Base-by-base conservation (phyloP, 2,797 vertebrate species). In the Perdix hodgsoniae region DNA sequence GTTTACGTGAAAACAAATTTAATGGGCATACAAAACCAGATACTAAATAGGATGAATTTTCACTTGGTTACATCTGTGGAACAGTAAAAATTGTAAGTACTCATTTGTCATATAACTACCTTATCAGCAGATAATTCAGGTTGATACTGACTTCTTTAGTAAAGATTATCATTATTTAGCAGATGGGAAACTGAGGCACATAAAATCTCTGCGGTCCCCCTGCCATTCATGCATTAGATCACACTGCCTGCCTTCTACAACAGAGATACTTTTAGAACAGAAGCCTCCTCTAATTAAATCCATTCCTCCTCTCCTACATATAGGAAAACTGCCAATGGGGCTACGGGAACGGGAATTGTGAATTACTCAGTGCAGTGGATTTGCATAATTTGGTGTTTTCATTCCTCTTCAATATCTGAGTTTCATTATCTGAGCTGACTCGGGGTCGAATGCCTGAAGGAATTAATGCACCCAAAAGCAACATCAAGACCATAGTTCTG, bases 341-440 rank as follows among this genome's bases (percentile, higher is more conserved):
- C 79, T 21, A 10, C 1, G 1, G 40, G 66, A 69, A 75, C 1
- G 26, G 84, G 81, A 92, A 71, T 13, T 78, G 69, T 70, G 81
- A 92, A 85, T 96, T 87, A 42, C 83, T 77, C 4, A 0, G 19
- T 90, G 76, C 49, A 10, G 54, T 56, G 45, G 23, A 88, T 93
- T 90, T 92, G 92, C 87, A 73, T 91, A 83, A 94, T 95, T 93
- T 89, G 90, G 50, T 63, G 2, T 85, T 92, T 83, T 86, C 79
- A 33, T 85, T 94, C 73, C 70, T 75, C 78, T 91, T 85, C 88
- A 91, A 26, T 90, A 85, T 95, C 91, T 44, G 59, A 95, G 75
- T 91, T 95, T 73, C 75, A 94, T 94, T 95, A 91, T 91, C 88
- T 76, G 64, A 94, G 88, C 70, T 94, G 88, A 87, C 82, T 93